Evolutionary conservation across 2,113 vertebrate species (phyloP).

Genomic region (Sapajus apella): DNA sequence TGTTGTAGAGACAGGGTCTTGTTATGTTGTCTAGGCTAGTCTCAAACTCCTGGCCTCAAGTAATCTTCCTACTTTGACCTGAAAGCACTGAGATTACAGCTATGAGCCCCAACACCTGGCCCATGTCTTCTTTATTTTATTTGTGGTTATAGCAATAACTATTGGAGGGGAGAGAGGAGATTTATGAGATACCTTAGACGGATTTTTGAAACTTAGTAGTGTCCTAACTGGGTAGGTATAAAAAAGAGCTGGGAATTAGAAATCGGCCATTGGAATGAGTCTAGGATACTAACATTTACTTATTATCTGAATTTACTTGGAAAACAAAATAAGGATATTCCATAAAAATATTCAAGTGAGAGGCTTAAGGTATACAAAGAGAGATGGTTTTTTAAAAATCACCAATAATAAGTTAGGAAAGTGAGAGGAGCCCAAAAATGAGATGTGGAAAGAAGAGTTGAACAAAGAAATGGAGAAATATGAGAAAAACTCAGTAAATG

Average conservation of each 20-base stretch:
- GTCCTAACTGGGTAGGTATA: background rate
- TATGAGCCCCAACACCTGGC: no score
- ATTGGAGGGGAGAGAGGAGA: background rate
- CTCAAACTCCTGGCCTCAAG: no score
- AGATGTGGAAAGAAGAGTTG: background rate
- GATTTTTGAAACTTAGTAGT: background rate
- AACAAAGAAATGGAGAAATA: background rate
- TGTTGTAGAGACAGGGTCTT: no score
- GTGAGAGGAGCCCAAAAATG: background rate
- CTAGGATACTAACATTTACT: background rate
- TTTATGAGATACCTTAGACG: background rate
- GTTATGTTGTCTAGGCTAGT: no score
- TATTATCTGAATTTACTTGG: background rate
- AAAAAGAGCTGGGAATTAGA: background rate
- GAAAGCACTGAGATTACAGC: no score
- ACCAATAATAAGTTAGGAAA: background rate
- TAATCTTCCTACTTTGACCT: no score
- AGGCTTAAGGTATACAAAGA: background rate
- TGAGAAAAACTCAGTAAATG: background rate
- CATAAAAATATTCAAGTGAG: background rate
- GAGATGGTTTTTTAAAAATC: background rate
- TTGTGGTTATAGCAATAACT: background rate
- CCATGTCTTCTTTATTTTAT: background rate
- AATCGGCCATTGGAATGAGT: background rate
- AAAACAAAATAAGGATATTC: background rate